Base-by-base conservation (phyloP, 64 coral and sea anemone species). In the Porites lutea region DNA sequence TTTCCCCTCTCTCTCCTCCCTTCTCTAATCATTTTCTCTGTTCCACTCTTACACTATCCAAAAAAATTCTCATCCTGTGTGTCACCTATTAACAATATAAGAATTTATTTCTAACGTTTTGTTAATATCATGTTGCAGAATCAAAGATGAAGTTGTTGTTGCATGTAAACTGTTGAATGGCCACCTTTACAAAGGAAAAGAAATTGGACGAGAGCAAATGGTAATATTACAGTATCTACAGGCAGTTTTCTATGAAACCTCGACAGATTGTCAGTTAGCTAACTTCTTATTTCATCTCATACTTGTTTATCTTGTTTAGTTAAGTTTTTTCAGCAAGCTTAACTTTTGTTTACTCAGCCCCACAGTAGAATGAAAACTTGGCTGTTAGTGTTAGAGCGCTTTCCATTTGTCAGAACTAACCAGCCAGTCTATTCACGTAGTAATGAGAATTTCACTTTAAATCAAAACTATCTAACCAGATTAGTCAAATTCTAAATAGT, bases 131-230 rank as follows among this genome's bases (percentile, higher is more conserved):
- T 22, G 0, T 91, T 91, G 43, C 75, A 97, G 95, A 77, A 80
- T 97, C 2, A 93, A 71, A 47, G 95, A 94, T 57, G 92, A 93
- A 55, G 95, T 97, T 14, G 48, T 97, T 59, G 91, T 89, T 66
- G 95, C 95, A 20, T 97, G 95, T 70, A 97, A 97, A 48, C 88
- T 97, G 13, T 84, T 97, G 5, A 90, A 97, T 97, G 95, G 95
- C 44, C 95, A 97, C 65, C 87, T 97, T 52, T 97, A 97, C 21
- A 97, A 97, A 82, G 95, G 92, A 53, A 97, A 97, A 78, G 95
- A 97, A 51, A 91, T 97, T 82, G 95, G 95, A 13, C 72, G 92
- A 62, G 95, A 97, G 59, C 95, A 97, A 63, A 90, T 97, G 95
- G 95, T 97, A 94, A 65, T 65, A 10, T 2, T 13, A 52, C 2